phyloP scores from a whole-genome alignment of 2,888 invertebrate species.

The Thymelicus sylvestris region DNA sequence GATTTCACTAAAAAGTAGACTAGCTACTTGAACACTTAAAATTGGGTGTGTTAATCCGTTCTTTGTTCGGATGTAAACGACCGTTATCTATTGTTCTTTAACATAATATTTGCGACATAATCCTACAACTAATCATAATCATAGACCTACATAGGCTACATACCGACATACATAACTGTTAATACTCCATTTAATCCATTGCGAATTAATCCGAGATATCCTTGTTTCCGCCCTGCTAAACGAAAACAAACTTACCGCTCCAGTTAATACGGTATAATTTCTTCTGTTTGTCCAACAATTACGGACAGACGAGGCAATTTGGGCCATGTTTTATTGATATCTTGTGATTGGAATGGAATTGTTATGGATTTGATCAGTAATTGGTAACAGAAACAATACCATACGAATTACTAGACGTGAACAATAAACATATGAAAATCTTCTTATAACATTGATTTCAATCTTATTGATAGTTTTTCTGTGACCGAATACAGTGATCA shows the following conservation, averaged over 20 bases:
- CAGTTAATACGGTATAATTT: constrained; percentile 38
- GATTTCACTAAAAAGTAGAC: too few relatives aligned
- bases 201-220: constrained; percentile 33
- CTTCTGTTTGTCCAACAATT: constrained; percentile 35
- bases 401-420: constrained; percentile 6
- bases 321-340: constrained; percentile 41
- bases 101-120: not conserved
- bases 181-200: constrained; percentile 34
- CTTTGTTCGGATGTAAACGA: too few relatives aligned
- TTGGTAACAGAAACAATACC: constrained; percentile 26
- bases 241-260: constrained; percentile 39
- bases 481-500: not conserved
- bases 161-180: constrained; percentile 27
- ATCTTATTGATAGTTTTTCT: not conserved
- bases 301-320: constrained; percentile 38
- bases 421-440: not conserved
- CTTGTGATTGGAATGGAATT: constrained; percentile 39
- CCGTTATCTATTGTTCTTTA: too few relatives aligned
- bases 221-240: constrained; percentile 16
- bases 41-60: too few relatives aligned
- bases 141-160: constrained; percentile 23
- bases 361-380: constrained; percentile 39
- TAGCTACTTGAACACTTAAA: too few relatives aligned
- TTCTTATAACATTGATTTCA: not conserved
- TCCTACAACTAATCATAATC: constrained; percentile 12